Evolutionary conservation across 2,113 vertebrate genomes (phyloP), one percentile per base, ranked within the genome.

Genomic region (Rhinopithecus roxellana): DNA sequence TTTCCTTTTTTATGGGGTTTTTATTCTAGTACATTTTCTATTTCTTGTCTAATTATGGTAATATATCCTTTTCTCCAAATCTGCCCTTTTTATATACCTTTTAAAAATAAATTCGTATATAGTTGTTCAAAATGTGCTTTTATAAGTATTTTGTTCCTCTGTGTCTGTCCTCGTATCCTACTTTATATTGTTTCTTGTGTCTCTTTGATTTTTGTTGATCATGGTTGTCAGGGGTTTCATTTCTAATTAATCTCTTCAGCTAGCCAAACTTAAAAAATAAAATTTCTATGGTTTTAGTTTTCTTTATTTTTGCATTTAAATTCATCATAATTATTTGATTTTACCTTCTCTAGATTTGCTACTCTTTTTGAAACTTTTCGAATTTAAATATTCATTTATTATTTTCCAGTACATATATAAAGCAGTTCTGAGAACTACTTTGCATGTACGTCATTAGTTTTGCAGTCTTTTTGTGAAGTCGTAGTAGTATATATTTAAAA

Each of bases 31-130:
- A 69, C 17, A 69, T 57, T 91, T 85, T 86, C 59, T 45, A n/a
- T 97, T 78, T 88, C 25, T 94, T 23, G 14, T 82, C 55, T 70
- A 70, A 48, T 84, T 92, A 69, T 45, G 10, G 30, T 52, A 84
- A 93, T 38, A 69, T 52, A 91, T 48, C n/a, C 84, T 67, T 78
- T 89, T 79, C 38, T 93, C n/a, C 27, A 45, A 97, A n/a, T 96
- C 77, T 88, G 3, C 4, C 67, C 22, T 93, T 75, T 90, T 79
- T 69, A 45, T 59, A 9, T 92, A 9, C 2, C 3, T 90, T 93
- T 93, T 87, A 14, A 59, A 93, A 52, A 43, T 48, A 90, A 32
- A 43, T 78, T 32, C n/a, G 13, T 80, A 83, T 35, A 12, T 74
- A 81, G 5, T 75, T 87, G 35, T 27, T 83, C 18, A 72, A 80